These are phyloP conservation scores for Drosophila phalerata DNA, from an alignment of 2,888 invertebrate genomes.

Conservation along the genomic window DNA sequence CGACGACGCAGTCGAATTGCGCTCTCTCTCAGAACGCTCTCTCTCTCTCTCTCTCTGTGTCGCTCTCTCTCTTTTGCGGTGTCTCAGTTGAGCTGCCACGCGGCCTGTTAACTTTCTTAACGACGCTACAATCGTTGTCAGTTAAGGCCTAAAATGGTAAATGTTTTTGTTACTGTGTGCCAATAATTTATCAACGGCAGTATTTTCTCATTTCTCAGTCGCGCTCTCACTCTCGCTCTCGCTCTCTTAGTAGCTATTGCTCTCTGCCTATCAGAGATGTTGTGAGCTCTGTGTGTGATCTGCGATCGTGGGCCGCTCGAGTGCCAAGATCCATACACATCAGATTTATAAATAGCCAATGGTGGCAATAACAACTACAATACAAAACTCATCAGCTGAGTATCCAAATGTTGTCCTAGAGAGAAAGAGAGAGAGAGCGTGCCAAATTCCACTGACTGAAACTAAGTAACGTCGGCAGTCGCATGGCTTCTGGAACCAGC, in stretches of 20 bases:
- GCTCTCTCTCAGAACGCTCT: conserved; percentile 13
- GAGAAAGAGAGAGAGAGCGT: conserved; percentile 29
- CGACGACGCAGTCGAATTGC: conserved; percentile 25
- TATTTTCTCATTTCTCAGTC: conserved; percentile 6
- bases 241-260: conserved; percentile 17
- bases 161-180: conserved; percentile 35
- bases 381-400: conserved; percentile 52
- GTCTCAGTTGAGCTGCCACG: conserved; percentile 34
- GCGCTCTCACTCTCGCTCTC: background rate
- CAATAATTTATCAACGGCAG: conserved; percentile 26
- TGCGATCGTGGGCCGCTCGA: conserved; percentile 53
- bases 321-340: conserved; percentile 71
- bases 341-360: conserved; percentile 76
- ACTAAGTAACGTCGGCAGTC: conserved; percentile 17
- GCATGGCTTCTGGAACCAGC: conserved; percentile 71
- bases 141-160: conserved; percentile 73
- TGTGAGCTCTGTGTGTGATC: conserved; percentile 20
- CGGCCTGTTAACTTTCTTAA: conserved; percentile 40
- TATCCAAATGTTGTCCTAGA: conserved; percentile 25
- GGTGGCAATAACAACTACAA: conserved; percentile 39
- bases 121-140: conserved; percentile 39
- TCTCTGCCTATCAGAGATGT: conserved; percentile 9
- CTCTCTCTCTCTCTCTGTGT: background rate
- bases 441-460: conserved; percentile 47
- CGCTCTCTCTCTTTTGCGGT: background rate